These are phyloP conservation scores for Chrysina gloriosa DNA, from an alignment of 2,888 invertebrate species.

Conservation along the genomic window DNA sequence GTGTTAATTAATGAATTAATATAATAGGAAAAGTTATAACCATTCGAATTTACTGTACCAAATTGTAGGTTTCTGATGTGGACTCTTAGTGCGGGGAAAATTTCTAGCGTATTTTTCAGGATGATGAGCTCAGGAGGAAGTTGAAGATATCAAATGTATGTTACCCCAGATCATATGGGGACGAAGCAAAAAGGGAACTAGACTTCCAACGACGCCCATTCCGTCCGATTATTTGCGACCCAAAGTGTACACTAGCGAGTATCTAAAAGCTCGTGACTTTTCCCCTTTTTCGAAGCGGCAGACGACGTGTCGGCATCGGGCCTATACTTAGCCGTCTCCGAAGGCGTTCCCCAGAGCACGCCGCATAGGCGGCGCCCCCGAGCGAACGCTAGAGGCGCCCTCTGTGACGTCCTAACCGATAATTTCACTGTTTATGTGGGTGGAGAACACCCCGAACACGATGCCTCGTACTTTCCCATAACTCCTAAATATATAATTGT, in stretches of 20 bases:
- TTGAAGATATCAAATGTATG: too few relatives aligned
- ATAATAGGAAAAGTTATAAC: too few relatives aligned
- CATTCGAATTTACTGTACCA: too few relatives aligned
- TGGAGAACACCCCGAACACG: constrained; percentile 52
- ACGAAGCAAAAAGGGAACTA: too few relatives aligned
- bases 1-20: too few relatives aligned
- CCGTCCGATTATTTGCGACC: too few relatives aligned
- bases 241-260: neutral
- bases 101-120: too few relatives aligned
- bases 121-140: too few relatives aligned
- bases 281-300: neutral
- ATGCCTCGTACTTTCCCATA: constrained; percentile 40
- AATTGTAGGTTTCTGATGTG: too few relatives aligned
- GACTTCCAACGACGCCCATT: too few relatives aligned
- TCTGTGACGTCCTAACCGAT: constrained; percentile 58
- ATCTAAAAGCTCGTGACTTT: constrained; percentile 18
- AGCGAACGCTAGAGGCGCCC: constrained; percentile 61
- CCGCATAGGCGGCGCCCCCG: constrained; percentile 59
- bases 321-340: constrained; percentile 64
- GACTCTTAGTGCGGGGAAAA: too few relatives aligned
- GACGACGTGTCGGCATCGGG: constrained; percentile 52
- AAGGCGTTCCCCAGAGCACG: constrained; percentile 61
- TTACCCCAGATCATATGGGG: too few relatives aligned
- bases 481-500: constrained; percentile 45
- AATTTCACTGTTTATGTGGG: constrained; percentile 63